Base-by-base conservation (phyloP, 1,140 invertebrate genomes). In the Drosophila orosa region DNA sequence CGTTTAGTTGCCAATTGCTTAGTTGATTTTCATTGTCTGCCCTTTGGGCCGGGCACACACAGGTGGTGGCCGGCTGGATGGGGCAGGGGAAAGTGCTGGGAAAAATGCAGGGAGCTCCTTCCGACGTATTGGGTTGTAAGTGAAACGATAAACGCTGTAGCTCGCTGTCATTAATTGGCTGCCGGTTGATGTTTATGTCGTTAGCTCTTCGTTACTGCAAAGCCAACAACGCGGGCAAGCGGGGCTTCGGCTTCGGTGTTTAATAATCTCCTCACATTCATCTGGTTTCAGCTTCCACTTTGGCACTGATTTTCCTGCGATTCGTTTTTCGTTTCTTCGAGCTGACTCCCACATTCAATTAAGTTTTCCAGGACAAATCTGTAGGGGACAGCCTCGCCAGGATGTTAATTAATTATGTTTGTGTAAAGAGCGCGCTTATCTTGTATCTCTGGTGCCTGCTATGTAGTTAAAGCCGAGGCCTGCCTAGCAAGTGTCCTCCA, bases 21-120 rank as follows among this genome's bases (percentile, higher is more conserved):
- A 85, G 80, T 84, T 84, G 80, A 84, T 85, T 84, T 80, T 84
- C 80, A 84, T 84, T 84, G 72, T 80, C 80, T 80, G 72, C 66
- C 80, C 73, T 74, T 71, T 83, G 74, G 62, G 56, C 61, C 65
- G 63, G 25, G 29, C 52, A 48, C 22, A 48, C 22, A 50, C 56
- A 62, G 68, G 66, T 69, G 80, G 50, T 15, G 50, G 31, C 19
- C 31, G n/a, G 79, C 59, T 27, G 8, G 15, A 15, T n/a, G 17
- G 33, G 22, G 39, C 15, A 31, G 27, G 7, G 27, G 3, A 54
- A 35, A 13, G 3, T 8, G 35, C 6, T 19, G 15, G 56, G 48
- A 19, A 40, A 62, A 63, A 40, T 63, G 60, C 55, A 40, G 61
- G 39, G 13, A 37, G 33, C 47, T 42, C 19, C 19, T 33, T 48